Evolutionary conservation across 1,140 invertebrate species (phyloP).

Genomic region (Calosoma granatense): DNA sequence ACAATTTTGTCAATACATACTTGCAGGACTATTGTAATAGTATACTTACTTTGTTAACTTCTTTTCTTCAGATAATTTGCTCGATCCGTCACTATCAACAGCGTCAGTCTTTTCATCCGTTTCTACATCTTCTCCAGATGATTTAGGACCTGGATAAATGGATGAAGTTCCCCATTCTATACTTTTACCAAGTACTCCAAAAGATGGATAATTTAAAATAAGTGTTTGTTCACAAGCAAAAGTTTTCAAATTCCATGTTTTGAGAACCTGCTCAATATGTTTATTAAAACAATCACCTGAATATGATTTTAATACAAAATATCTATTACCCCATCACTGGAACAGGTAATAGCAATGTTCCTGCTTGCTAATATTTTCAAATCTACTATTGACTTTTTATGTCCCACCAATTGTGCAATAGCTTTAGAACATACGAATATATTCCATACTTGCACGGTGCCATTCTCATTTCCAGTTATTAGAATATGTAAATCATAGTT

Average conservation of each 20-base stretch:
- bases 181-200: slow-evolving; percentile 38
- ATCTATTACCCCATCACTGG: slow-evolving; percentile 38
- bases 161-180: slow-evolving; percentile 40
- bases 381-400: slow-evolving; percentile 35
- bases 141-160: slow-evolving; percentile 40
- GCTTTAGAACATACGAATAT: slow-evolving; percentile 30
- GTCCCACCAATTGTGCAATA: slow-evolving; percentile 25
- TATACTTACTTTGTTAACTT: not conserved
- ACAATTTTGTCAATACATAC: slow-evolving; percentile 14
- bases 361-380: slow-evolving; percentile 33
- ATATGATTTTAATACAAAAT: slow-evolving; percentile 12
- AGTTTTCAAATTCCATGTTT: slow-evolving; percentile 43
- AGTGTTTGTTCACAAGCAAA: slow-evolving; percentile 40
- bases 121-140: slow-evolving; percentile 5
- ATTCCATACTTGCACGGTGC: slow-evolving; percentile 39
- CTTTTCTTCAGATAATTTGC: not conserved
- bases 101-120: no score
- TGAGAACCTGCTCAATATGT: slow-evolving; percentile 31
- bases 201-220: slow-evolving; percentile 39
- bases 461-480: slow-evolving; percentile 38
- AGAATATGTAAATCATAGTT: slow-evolving; percentile 34
- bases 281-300: slow-evolving; percentile 11
- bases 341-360: slow-evolving; percentile 36
- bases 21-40: not conserved
- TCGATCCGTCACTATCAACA: not conserved